Percentiles rank a stretch among this genome's conserved stretches.
These are phyloP conservation scores for Acyrthosiphon pisum DNA, from an alignment of 1,140 invertebrate species.

Conservation along the genomic window DNA sequence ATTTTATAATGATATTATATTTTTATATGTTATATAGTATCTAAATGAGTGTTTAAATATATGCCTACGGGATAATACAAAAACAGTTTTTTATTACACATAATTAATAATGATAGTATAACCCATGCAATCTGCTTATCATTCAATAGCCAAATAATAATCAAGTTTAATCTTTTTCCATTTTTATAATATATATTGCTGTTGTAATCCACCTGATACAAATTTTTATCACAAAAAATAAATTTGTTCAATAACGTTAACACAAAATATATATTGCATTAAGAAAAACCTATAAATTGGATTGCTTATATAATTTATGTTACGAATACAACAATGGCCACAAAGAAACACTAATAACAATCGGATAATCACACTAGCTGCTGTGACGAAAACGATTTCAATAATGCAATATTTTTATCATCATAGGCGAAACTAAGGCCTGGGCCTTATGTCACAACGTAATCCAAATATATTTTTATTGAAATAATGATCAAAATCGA, in stretches of 20 bases:
- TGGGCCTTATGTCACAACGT: neutral
- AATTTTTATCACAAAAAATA: neutral
- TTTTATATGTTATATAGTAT: neutral
- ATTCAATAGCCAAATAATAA: neutral
- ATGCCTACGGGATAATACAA: neutral
- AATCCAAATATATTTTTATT: neutral
- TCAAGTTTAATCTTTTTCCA: neutral
- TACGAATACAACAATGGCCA: neutral
- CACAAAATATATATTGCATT: neutral
- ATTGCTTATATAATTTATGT: slow-evolving; percentile 15
- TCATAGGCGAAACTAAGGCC: neutral
- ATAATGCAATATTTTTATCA: slow-evolving; percentile 14
- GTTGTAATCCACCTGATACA: neutral
- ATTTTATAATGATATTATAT: neutral
- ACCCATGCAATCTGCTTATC: neutral
- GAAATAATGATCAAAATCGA: neutral
- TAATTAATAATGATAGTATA: neutral
- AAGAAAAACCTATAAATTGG: neutral
- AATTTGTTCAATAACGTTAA: neutral
- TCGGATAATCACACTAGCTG: slow-evolving; percentile 22
- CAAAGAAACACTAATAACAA: slow-evolving; percentile 24
- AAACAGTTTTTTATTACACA: neutral
- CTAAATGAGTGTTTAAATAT: neutral
- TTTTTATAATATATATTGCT: neutral
- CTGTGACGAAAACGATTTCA: slow-evolving; percentile 32